Percentiles rank a stretch among this genome's conserved stretches.
These are phyloP conservation scores for Exephanes ischioxanthus DNA, from an alignment of 2,888 invertebrate species.

Conservation along the genomic window DNA sequence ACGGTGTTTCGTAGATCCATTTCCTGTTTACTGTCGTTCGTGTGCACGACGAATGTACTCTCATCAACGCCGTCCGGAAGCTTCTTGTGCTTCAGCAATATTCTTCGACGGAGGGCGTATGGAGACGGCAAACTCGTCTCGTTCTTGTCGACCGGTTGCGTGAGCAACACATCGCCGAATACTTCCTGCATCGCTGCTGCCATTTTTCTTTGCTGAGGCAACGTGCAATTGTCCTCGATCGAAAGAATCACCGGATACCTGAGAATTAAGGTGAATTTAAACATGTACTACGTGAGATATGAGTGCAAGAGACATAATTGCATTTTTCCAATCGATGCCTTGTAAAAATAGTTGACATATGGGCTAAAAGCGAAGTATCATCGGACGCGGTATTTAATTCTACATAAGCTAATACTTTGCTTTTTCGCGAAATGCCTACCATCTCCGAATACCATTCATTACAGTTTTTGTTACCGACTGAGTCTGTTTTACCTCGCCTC, in stretches of 20 bases:
- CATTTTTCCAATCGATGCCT: no score
- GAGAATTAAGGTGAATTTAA: conserved; percentile 19
- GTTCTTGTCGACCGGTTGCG: conserved; percentile 91
- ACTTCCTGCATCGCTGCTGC: conserved; percentile 93
- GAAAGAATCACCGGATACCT: conserved; percentile 95
- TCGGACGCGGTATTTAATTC: no score
- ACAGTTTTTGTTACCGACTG: no score
- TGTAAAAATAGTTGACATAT: no score
- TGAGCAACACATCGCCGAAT: conserved; percentile 94
- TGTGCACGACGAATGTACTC: conserved; percentile 87
- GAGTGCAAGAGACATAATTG: neutral
- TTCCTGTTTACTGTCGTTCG: conserved; percentile 89
- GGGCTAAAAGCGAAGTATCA: no score
- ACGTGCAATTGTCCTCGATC: conserved; percentile 96
- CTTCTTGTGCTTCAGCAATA: conserved; percentile 96
- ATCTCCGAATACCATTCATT: no score
- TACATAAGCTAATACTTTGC: no score
- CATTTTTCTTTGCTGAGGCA: conserved; percentile 96
- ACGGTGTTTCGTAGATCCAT: conserved; percentile 93
- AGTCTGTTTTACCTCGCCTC: no score
- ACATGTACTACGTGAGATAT: no score
- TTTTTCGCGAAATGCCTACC: no score
- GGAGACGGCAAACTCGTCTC: conserved; percentile 94
- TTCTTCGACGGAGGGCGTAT: conserved; percentile 90
- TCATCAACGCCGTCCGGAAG: conserved; percentile 95